A percentile compares a stretch with the other conserved stretches of the same genome.
Evolutionary conservation across 2,888 invertebrate species (phyloP).

Genomic region (Polydesmus complanatus): DNA sequence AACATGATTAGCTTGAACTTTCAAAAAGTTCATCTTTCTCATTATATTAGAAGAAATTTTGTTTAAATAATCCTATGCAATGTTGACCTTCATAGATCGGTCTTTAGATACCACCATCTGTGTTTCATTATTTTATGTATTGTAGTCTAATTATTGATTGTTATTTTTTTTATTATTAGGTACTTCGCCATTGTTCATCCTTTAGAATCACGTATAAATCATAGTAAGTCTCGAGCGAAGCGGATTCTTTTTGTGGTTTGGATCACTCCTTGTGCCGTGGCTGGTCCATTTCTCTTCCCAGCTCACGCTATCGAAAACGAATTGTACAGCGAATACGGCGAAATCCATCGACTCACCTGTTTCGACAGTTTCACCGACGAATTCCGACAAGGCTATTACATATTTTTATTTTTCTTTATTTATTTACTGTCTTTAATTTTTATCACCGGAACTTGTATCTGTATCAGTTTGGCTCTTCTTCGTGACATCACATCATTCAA

Average conservation of each 20-base stretch:
- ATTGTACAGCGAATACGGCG: slow-evolving; percentile 30
- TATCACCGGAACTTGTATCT: slow-evolving; percentile 28
- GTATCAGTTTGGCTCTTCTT: slow-evolving; percentile 26
- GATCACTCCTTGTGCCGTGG: slow-evolving; percentile 30
- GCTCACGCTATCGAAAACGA: slow-evolving; percentile 23
- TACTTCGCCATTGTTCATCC: slow-evolving; percentile 37
- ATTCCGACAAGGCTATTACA: slow-evolving; percentile 31
- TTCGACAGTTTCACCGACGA: slow-evolving; percentile 31
- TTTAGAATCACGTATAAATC: slow-evolving; percentile 31
- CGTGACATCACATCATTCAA: slow-evolving; percentile 25
- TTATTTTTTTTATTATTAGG: slow-evolving; percentile 23
- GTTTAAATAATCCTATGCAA: no score
- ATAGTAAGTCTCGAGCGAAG: slow-evolving; percentile 29
- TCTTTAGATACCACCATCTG: no score
- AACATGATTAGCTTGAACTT: no score
- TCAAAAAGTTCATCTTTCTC: no score
- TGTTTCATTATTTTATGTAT: no score
- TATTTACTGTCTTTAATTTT: slow-evolving; percentile 32
- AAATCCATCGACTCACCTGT: slow-evolving; percentile 32
- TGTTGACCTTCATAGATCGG: no score
- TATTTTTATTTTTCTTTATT: slow-evolving; percentile 32
- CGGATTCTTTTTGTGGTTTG: slow-evolving; percentile 33
- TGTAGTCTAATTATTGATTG: neutral
- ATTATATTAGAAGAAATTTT: no score
- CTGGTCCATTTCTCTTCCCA: slow-evolving; percentile 27